Conservation (phyloP, 2,797 vertebrate genomes). For the Lophotriccus pileatus region DNA sequence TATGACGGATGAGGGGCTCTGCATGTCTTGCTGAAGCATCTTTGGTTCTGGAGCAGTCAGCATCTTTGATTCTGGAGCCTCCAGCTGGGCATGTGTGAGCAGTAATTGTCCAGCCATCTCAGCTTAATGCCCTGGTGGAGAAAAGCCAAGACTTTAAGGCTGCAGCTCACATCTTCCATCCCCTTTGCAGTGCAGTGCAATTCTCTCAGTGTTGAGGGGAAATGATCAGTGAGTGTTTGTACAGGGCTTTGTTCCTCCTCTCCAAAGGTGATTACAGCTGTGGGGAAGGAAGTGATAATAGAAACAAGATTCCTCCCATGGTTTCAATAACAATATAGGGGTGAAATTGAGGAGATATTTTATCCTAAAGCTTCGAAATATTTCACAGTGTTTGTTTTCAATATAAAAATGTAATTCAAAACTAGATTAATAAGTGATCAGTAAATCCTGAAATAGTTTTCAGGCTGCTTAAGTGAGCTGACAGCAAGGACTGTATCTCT, state of each 20-base stretch:
- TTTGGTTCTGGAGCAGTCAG: neutral
- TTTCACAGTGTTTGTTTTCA: neutral
- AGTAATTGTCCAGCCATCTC: neutral
- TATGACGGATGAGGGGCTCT: accelerated
- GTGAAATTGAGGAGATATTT: neutral
- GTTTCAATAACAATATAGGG: neutral
- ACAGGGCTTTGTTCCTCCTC: neutral
- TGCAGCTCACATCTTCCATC: neutral
- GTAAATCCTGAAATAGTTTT: neutral
- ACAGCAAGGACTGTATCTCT: neutral
- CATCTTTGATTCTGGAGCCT: neutral
- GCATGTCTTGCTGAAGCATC: neutral
- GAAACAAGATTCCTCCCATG: neutral
- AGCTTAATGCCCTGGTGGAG: neutral
- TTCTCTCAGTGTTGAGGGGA: neutral
- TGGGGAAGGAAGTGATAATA: neutral
- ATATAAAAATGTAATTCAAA: neutral
- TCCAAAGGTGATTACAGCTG: neutral
- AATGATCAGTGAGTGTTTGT: neutral
- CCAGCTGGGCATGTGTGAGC: accelerated
- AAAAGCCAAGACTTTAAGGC: neutral
- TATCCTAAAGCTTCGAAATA: neutral
- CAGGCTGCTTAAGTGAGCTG: neutral
- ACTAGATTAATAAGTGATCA: neutral
- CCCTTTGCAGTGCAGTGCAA: neutral